Evolutionary conservation across 1,140 invertebrate genomes (phyloP), one percentile per base, ranked within the genome.

Genomic region (Pseudomyrmex concolor): DNA sequence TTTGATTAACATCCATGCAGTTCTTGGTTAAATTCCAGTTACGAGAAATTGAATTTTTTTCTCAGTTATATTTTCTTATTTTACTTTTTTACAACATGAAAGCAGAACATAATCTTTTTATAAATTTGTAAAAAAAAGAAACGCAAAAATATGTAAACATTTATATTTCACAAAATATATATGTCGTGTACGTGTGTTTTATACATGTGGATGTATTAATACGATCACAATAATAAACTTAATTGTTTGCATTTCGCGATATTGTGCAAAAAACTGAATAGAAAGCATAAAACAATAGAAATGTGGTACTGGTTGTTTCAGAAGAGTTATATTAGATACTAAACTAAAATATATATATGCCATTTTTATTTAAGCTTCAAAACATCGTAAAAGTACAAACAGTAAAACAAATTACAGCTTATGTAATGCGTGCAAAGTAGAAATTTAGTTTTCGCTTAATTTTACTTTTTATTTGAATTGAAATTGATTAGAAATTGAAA

Each of bases 201-300:
- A 25, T 25, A 25, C 25, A 25, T 25, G 2, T 2, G 25, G 25
- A 25, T 25, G 25, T 25, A 25, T 25, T 25, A 25, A 70, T 1
- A 25, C 48, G 84, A 85, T 86, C 88, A 89, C 88, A 50, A 3
- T 2, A 2, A 50, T 50, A 88, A 89, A 89, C 71, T 85, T 59
- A 83, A 85, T 84, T 86, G 89, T 92, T 91, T 91, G 88, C 89
- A 89, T 92, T 91, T 89, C 86, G 73, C 87, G 2, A 85, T 84
- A 34, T 90, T 64, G 86, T 73, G 25, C 77, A 22, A 10, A 54
- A 59, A 22, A 43, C n/a, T 15, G 22, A 17, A 45, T 17, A 54
- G 57, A 45, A 59, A 70, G 34, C 43, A 60, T 78, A 51, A 62
- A 71, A 72, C 45, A 55, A 76, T 64, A 77, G 71, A 51, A 48